These are phyloP conservation scores for Heliothis virescens DNA, from an alignment of 1,140 invertebrate species.

Conservation along the genomic window DNA sequence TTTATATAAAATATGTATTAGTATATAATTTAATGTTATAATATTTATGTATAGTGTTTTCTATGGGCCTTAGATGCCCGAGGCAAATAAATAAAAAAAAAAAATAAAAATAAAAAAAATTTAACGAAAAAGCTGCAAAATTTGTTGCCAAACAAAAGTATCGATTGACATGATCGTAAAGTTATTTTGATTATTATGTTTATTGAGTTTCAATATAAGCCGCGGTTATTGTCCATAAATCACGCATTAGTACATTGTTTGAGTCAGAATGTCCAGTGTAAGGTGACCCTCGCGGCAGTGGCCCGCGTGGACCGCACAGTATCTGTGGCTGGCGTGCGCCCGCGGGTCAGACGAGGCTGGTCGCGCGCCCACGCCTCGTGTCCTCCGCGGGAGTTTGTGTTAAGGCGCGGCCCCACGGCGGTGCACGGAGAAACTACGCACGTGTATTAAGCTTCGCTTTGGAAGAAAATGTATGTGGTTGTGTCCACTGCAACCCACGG, in stretches of 20 bases:
- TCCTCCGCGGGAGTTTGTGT: background rate
- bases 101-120: too few relatives aligned
- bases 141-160: background rate
- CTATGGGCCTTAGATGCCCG: too few relatives aligned
- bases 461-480: too few relatives aligned
- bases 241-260: background rate
- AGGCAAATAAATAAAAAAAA: too few relatives aligned
- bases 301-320: background rate
- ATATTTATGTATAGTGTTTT: too few relatives aligned
- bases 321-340: too few relatives aligned
- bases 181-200: constrained; percentile 19
- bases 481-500: too few relatives aligned
- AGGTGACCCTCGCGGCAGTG: background rate
- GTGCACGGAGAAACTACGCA: too few relatives aligned
- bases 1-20: too few relatives aligned
- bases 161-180: background rate
- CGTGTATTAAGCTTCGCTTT: too few relatives aligned
- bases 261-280: background rate
- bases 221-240: background rate
- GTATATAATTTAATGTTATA: too few relatives aligned
- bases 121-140: background rate
- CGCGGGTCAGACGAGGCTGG: background rate
- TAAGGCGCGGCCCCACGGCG: too few relatives aligned
- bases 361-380: background rate
- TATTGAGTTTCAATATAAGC: constrained; percentile 14